Conservation (phyloP, 2,888 invertebrate genomes). For the Eupithecia vulgata region DNA sequence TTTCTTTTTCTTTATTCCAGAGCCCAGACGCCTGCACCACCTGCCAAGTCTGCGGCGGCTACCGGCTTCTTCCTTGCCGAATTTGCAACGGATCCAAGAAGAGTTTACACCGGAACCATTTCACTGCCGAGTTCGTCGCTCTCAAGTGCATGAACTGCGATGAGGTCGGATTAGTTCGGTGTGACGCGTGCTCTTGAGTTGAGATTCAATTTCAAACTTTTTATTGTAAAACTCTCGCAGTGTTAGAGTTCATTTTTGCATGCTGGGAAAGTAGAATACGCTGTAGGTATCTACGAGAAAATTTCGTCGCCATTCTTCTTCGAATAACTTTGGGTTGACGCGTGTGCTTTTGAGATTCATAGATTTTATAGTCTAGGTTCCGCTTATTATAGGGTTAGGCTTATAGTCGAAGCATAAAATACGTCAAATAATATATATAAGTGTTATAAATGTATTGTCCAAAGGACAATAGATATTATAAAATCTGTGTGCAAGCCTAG, state of each 20-base stretch:
- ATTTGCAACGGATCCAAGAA: slow-evolving; percentile 98
- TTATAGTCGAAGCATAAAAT: too few relatives aligned
- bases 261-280: not conserved
- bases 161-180: slow-evolving; percentile 95
- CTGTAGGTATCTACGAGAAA: not conserved
- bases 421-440: too few relatives aligned
- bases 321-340: not conserved
- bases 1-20: slow-evolving; percentile 76
- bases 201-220: slow-evolving; percentile 26
- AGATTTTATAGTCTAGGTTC: not conserved
- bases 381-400: too few relatives aligned
- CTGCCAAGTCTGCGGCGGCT: slow-evolving; percentile 96
- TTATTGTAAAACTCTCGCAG: not conserved
- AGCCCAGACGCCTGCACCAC: slow-evolving; percentile 91
- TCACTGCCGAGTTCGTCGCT: slow-evolving; percentile 96
- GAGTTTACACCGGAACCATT: slow-evolving; percentile 96
- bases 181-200: slow-evolving; percentile 89
- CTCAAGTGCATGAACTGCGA: slow-evolving; percentile 98
- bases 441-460: too few relatives aligned
- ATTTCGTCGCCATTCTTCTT: not conserved
- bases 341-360: not conserved
- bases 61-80: slow-evolving; percentile 94
- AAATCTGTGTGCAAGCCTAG: too few relatives aligned
- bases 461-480: too few relatives aligned
- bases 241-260: not conserved